Percentiles rank a stretch among this genome's conserved stretches.
Conservation (phyloP, 2,888 invertebrate genomes). For the Poecilus cupreus region DNA sequence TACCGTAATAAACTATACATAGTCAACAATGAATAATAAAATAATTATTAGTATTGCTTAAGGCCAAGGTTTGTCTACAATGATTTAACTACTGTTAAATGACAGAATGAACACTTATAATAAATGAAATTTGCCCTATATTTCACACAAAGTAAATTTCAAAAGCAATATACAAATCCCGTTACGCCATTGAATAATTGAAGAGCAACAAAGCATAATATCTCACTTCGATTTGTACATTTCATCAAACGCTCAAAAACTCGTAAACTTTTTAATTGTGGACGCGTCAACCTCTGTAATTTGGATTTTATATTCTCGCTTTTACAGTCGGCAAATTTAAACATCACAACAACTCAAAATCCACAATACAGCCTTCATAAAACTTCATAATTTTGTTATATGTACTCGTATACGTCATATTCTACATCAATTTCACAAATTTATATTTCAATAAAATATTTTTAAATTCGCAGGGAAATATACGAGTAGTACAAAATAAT, state of each 20-base stretch:
- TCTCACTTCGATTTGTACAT: constrained; percentile 32
- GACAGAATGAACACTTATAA: neutral
- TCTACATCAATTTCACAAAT: neutral
- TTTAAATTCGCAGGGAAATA: too few species aligned
- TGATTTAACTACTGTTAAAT: neutral
- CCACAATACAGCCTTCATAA: neutral
- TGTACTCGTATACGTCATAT: neutral
- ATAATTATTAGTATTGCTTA: neutral
- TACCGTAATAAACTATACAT: neutral
- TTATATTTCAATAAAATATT: too few species aligned
- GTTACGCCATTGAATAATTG: constrained; percentile 9
- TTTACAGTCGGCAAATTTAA: neutral
- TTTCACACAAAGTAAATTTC: neutral
- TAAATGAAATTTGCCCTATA: neutral
- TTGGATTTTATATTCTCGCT: neutral
- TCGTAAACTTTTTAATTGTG: constrained; percentile 48
- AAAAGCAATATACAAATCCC: constrained; percentile 6
- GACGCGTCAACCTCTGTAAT: constrained; percentile 25
- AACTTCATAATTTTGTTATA: neutral
- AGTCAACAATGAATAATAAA: constrained; percentile 5
- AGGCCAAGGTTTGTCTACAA: constrained; percentile 1
- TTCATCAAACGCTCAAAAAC: constrained; percentile 47
- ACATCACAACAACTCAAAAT: constrained; percentile 6
- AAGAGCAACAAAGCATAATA: constrained; percentile 28
- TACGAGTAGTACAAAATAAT: too few species aligned